phyloP scores from a whole-genome alignment of 2,888 invertebrate species.

The Ormia ochracea region DNA sequence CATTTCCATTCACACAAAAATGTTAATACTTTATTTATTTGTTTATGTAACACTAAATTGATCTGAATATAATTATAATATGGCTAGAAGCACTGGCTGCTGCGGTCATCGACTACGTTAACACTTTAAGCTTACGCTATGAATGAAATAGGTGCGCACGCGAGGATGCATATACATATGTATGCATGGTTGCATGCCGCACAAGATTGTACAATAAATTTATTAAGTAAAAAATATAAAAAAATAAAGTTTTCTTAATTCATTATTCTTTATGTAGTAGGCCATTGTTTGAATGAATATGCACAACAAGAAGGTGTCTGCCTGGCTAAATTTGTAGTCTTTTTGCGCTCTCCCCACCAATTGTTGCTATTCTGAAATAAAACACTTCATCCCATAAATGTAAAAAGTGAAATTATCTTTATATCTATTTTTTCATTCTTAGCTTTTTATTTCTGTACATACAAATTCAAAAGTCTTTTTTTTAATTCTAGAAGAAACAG shows the following conservation, averaged over 20 bases:
- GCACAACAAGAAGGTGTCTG: neutral
- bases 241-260: constrained; percentile 53
- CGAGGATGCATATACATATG: too few relatives aligned
- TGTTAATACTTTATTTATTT: too few relatives aligned
- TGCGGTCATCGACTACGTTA: too few relatives aligned
- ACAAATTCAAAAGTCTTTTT: constrained; percentile 1
- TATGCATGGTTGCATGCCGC: neutral
- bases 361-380: constrained; percentile 17
- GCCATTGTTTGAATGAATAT: constrained; percentile 17
- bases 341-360: neutral
- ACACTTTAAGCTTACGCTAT: constrained; percentile 4
- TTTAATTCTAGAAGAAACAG: constrained; percentile 56
- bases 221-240: neutral
- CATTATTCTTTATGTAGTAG: constrained; percentile 42
- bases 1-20: constrained; percentile 53
- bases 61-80: too few relatives aligned
- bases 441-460: neutral
- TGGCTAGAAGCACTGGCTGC: too few relatives aligned
- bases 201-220: neutral
- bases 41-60: too few relatives aligned
- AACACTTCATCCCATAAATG: constrained; percentile 43
- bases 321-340: neutral
- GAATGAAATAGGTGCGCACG: constrained; percentile 35
- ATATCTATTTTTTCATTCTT: neutral
- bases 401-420: constrained; percentile 33